Evolutionary conservation across 37 sponge, comb jelly and placozoan genomes (phyloP), one percentile per base, ranked within the genome.

Genomic region (Mnemiopsis leidyi): DNA sequence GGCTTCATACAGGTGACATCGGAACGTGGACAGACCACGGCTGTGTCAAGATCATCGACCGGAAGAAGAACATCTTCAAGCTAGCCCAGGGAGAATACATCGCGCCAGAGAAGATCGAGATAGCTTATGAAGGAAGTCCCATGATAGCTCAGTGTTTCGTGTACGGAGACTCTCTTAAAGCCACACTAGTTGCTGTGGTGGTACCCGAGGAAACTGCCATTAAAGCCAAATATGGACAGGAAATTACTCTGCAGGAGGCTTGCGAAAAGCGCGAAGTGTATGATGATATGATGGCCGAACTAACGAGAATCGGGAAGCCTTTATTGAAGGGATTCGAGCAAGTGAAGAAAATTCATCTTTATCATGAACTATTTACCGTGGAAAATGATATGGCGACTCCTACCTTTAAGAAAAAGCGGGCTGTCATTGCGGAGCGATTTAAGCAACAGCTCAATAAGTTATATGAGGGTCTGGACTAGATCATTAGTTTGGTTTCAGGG

Each of bases 61-160:
- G 99, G 30, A 96, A 95, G 94, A 99, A 99, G 93, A 96, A 97
- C 94, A 97, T 99, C 68, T 96, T 99, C 94, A 99, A 99, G 77
- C 93, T 97, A 0, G 69, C 96, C n/a, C 98, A 98, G 94, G 99
- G 99, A 68, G 97, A 97, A 93, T 99, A 99, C 92, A 93, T 99
- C 31, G 97, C 99, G 36, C 99, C 99, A 29, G 99, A 99, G 94
- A 99, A 99, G 94, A 92, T 97, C 23, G 99, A 99, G 96, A 96
- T 94, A 30, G 93, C 95, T 1, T 99, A 97, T 94, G 32, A 76
- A 26, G 39, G 94, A 0, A 94, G 94, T 20, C 67, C 69, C 29
- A 94, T 94, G 36, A 94, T 99, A 2, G 96, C 95, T 0, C 97
- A 97, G 93, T 94, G 92, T 25, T 99, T 96, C 93, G 69, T 97